Evolutionary conservation across 2,113 vertebrate species (phyloP).

Genomic region (Psettodes erumei): DNA sequence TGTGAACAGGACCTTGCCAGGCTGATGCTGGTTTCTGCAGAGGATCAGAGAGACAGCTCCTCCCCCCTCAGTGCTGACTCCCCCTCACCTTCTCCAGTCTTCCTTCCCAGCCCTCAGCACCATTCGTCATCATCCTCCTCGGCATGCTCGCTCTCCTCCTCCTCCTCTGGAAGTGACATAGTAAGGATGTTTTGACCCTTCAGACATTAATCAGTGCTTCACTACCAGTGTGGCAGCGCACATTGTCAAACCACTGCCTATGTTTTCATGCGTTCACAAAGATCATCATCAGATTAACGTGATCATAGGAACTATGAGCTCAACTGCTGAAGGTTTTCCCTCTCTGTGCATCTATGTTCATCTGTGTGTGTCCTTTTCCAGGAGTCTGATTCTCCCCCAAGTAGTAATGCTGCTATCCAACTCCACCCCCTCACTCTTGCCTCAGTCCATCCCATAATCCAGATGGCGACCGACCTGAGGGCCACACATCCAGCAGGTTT

Average conservation of each 20-base stretch:
- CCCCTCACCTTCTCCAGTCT: slow-evolving; percentile 83
- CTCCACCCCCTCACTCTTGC: slow-evolving; percentile 85
- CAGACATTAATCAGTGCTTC: not conserved
- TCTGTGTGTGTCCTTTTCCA: slow-evolving; percentile 63
- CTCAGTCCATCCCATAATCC: slow-evolving; percentile 85
- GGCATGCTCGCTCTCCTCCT: slow-evolving; percentile 85
- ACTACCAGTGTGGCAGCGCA: not conserved
- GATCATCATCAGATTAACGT: not conserved
- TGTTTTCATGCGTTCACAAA: not conserved
- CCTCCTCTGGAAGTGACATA: slow-evolving; percentile 90
- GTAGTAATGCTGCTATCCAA: slow-evolving; percentile 82
- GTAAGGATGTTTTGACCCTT: slow-evolving; percentile 75
- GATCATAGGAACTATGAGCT: not conserved
- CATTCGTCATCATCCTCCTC: slow-evolving; percentile 89
- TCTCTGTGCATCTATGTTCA: not conserved
- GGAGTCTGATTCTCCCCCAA: slow-evolving; percentile 91
- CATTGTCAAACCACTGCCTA: not conserved
- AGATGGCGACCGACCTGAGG: slow-evolving; percentile 84
- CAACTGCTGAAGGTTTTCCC: not conserved
- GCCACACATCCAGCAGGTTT: slow-evolving; percentile 83
- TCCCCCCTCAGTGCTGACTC: slow-evolving; percentile 82
- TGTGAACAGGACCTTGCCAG: slow-evolving; percentile 78
- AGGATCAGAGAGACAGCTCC: slow-evolving; percentile 83
- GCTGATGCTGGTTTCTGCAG: slow-evolving; percentile 73
- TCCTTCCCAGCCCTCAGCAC: slow-evolving; percentile 86